These are phyloP conservation scores for Epinephelus awoara DNA, from an alignment of 2,797 vertebrate species.

Conservation along the genomic window DNA sequence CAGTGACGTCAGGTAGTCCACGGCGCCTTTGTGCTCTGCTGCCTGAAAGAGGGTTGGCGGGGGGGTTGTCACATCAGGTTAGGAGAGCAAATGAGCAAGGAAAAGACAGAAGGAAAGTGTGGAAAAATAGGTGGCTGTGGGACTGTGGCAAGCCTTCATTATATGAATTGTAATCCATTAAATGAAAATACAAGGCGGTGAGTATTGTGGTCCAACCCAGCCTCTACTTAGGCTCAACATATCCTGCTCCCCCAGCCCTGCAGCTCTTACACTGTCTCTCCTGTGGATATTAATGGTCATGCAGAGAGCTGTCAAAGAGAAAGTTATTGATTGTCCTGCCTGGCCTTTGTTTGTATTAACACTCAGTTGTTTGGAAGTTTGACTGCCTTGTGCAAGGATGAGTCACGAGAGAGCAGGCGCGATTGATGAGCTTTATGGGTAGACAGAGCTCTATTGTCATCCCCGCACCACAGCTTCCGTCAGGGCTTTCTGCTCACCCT, in stretches of 20 bases:
- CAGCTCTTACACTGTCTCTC: slow-evolving; percentile 27
- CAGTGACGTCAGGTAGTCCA: slow-evolving; percentile 71
- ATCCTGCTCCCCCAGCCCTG: slow-evolving; percentile 1
- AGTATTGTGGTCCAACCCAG: slow-evolving; percentile 15
- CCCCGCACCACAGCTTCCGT: slow-evolving; percentile 69
- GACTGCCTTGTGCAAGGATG: slow-evolving; percentile 73
- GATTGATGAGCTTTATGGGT: slow-evolving; percentile 78
- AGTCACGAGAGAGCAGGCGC: slow-evolving; percentile 77
- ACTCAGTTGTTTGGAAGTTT: slow-evolving; percentile 72
- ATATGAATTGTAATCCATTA: slow-evolving; percentile 37
- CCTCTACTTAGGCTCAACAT: slow-evolving; percentile 12
- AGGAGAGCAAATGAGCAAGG: slow-evolving; percentile 55
- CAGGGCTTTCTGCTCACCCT: slow-evolving; percentile 76
- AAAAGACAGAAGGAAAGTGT: slow-evolving; percentile 40
- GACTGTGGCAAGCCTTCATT: slow-evolving; percentile 32
- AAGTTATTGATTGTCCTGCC: slow-evolving; percentile 69
- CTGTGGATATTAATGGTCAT: slow-evolving; percentile 54
- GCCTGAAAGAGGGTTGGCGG: slow-evolving; percentile 59
- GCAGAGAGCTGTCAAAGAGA: slow-evolving; percentile 64
- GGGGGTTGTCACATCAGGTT: slow-evolving; percentile 74
- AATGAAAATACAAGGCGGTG: slow-evolving; percentile 29
- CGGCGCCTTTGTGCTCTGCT: slow-evolving; percentile 65
- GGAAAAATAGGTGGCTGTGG: slow-evolving; percentile 34
- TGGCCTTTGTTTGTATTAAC: slow-evolving; percentile 68
- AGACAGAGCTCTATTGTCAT: slow-evolving; percentile 82